Evolutionary conservation across 2,797 vertebrate species (phyloP), one percentile per base, ranked within the genome.

Genomic region (Melanotaenia trifasciata): DNA sequence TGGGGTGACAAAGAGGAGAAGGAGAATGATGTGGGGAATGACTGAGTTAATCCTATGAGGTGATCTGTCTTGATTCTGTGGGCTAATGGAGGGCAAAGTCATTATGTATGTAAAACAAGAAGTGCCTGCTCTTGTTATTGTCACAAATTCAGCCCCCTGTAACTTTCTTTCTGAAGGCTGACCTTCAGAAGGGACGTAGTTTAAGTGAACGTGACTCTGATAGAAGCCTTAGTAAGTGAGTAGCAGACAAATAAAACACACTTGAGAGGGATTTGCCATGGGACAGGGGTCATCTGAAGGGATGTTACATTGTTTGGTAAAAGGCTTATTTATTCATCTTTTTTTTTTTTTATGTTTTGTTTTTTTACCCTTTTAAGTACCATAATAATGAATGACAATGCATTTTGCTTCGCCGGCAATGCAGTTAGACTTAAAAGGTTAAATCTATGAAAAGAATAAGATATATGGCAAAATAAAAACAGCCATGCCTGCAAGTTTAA

Each of bases 51-150:
- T 86, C 72, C 74, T 71, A 60, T 75, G 83, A 87, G 88, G 90
- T 92, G 89, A 93, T 94, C 87, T 76, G 88, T 92, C 92, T 93
- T 91, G 88, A 92, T 94, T 90, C 81, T 64, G 53, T 54, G 69
- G 88, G 89, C 88, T 94, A 92, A 93, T 92, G 87, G 89, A 92
- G 91, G 90, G 82, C 84, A 94, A 89, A 92, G 81, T 72, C 77
- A 94, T 93, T 89, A 91, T 78, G 80, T 79, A 90, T 88, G 79
- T 90, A 87, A 87, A 90, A 82, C 85, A 87, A 83, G 79, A 66
- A 79, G 70, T 90, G 90, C 69, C 78, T 65, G 64, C 68, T 92
- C 80, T 68, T 85, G 80, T 91, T 88, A 87, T 72, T 89, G 85
- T 88, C 76, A 83, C 74, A 70, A 78, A 13, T 69, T 18, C 0